Base-by-base conservation (phyloP, 2,888 invertebrate species). In the Dryococelus australis region DNA sequence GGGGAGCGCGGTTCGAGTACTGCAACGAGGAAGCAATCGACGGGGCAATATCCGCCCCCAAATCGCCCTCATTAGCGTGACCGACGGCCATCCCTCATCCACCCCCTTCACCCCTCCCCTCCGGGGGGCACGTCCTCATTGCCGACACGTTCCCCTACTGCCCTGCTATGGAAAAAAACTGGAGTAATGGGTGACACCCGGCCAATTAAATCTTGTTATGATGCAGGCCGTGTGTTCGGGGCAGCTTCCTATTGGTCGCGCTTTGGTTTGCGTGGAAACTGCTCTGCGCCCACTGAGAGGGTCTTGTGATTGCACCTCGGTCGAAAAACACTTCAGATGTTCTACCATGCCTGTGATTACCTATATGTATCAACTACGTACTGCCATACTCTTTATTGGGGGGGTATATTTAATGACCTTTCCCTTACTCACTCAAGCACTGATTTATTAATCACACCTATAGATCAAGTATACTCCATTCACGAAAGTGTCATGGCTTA, bases 21-120 rank as follows among this genome's bases (percentile, higher is more conserved):
- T 26, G 35, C 35, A 43, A 78, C 28, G 81, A 86, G 88, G 88
- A 88, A 89, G 89, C 85, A 89, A 89, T 89, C 87, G 87, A 84
- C 87, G 47, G 83, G 85, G 86, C 87, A 89, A 89, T 89, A 89
- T 89, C 89, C 89, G 89, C 86, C 86, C 80, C 78, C 88, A 87
- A 85, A 87, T 88, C 87, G 87, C 83, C 87, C 87, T 89, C 87
- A 87, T 88, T 87, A 87, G 85, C 85, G 65, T 85, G 27, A 86
- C 86, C 86, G 78, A 85, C 28, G 85, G 65, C 65, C 85, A 83
- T 83, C 43, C 28, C 85, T 12, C 87, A 53, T 51, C 84, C 53
- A 85, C 65, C 35, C 27, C 85, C 28, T 28, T 28, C 85, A 65
- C 20, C 65, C 53, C 51, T n/a, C 53, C n/a, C 27, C 28, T 51